Evolutionary conservation across 2,888 invertebrate genomes (phyloP), one percentile per base, ranked within the genome.

Genomic region (Lapara coniferarum): DNA sequence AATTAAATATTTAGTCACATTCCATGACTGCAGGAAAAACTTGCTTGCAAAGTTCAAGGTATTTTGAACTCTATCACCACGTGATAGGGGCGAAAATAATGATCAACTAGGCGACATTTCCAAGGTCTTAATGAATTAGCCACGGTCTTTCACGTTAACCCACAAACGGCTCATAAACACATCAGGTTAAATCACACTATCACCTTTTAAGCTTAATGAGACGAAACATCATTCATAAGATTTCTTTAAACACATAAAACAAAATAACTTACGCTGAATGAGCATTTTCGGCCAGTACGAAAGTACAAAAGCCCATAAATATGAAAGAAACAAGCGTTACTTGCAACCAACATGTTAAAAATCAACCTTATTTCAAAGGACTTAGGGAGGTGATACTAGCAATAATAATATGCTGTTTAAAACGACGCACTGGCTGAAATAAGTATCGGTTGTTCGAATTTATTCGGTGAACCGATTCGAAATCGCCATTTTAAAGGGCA

Each of bases 201-300:
- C 81, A 77, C 87, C 88, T 82, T 91, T 81, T 89, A 86, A 72
- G 91, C 86, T 87, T 91, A 91, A 91, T 91, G 90, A 91, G 91
- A 90, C 89, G 90, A 89, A 81, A 85, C 84, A 85, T 87, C 86
- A 88, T 87, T 89, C 87, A 86, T 88, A 85, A 83, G 81, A 81
- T 81, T 86, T 87, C 85, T 87, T 85, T 84, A 78, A 49, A 63
- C 63, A 81, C 81, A 72, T 78, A 75, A 82, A 81, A 87, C 87
- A 84, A 88, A 86, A 90, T 90, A 90, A 90, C 87, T 90, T 87
- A 89, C 86, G 83, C 86, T 81, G 84, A 88, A 85, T 89, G 88
- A 87, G 85, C 84, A 87, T 89, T 88, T 86, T 85, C 87, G 87
- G 76, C 87, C 83, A 81, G 82, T 89, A 87, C 81, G 88, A 87